Conservation (phyloP, 2,113 vertebrate species). For the Octodon degus region DNA sequence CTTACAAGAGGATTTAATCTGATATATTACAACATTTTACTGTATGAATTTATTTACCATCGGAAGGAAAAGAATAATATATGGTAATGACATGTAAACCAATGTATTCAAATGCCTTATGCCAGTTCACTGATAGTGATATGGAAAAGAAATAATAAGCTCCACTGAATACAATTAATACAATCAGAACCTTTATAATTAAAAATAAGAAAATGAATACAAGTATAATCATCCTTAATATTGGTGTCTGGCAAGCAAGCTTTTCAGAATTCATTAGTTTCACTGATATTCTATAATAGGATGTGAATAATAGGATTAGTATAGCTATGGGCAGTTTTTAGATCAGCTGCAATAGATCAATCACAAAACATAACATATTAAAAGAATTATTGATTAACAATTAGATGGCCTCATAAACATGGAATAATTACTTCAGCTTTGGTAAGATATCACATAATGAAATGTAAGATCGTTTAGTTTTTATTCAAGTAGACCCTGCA, state of each 20-base stretch:
- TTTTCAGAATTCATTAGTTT: conserved; percentile 87
- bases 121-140: conserved; percentile 37
- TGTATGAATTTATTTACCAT: conserved; percentile 79
- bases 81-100: conserved; percentile 73
- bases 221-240: conserved; percentile 84
- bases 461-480: conserved; percentile 85
- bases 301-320: conserved; percentile 96
- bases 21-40: conserved; percentile 61
- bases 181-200: conserved; percentile 83
- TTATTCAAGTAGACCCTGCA: conserved; percentile 84
- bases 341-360: conserved; percentile 96
- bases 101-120: conserved; percentile 50
- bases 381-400: conserved; percentile 99
- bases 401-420: conserved; percentile 94
- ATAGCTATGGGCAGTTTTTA: conserved; percentile 90
- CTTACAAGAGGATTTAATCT: conserved; percentile 71
- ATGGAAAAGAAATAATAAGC: conserved; percentile 71
- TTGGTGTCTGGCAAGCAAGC: conserved; percentile 80
- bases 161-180: conserved; percentile 80
- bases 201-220: conserved; percentile 78
- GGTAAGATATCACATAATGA: conserved; percentile 89
- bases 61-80: conserved; percentile 77
- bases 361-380: conserved; percentile 93
- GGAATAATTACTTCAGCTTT: conserved; percentile 86
- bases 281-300: conserved; percentile 83